Conservation (phyloP, 2,888 invertebrate genomes). For the Noctua pronuba region DNA sequence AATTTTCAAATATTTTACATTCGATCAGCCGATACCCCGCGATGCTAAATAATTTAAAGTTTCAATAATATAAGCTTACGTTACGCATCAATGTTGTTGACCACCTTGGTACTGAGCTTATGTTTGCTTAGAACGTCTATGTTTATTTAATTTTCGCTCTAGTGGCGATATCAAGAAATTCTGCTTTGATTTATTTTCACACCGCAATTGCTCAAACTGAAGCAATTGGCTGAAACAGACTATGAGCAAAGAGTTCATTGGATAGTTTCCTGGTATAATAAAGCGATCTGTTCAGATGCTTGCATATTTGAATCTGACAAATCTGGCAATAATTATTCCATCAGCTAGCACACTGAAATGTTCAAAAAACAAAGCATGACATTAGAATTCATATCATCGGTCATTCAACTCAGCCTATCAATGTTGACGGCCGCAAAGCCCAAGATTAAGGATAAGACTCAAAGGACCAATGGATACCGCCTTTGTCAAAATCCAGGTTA, state of each 20-base stretch:
- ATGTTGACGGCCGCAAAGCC: not conserved
- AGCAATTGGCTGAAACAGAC: not conserved
- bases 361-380: not conserved
- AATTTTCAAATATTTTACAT: slow-evolving; percentile 38
- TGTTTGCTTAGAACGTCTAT: not conserved
- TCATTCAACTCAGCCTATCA: not conserved
- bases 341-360: not conserved
- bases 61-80: slow-evolving; percentile 35
- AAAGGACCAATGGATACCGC: not conserved
- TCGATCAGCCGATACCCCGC: slow-evolving; percentile 15
- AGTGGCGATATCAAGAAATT: not conserved
- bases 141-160: slow-evolving; percentile 22
- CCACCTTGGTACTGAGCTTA: slow-evolving; percentile 33
- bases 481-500: not conserved
- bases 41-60: slow-evolving; percentile 35
- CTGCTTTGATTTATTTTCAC: slow-evolving; percentile 10
- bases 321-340: not conserved
- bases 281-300: not conserved
- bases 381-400: not conserved
- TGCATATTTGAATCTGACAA: not conserved
- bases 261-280: not conserved
- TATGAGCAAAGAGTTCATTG: not conserved
- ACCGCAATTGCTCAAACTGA: not conserved
- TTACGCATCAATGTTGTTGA: slow-evolving; percentile 45
- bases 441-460: not conserved